phyloP scores from a whole-genome alignment of 2,113 vertebrate genomes.

The Ophiodon elongatus region DNA sequence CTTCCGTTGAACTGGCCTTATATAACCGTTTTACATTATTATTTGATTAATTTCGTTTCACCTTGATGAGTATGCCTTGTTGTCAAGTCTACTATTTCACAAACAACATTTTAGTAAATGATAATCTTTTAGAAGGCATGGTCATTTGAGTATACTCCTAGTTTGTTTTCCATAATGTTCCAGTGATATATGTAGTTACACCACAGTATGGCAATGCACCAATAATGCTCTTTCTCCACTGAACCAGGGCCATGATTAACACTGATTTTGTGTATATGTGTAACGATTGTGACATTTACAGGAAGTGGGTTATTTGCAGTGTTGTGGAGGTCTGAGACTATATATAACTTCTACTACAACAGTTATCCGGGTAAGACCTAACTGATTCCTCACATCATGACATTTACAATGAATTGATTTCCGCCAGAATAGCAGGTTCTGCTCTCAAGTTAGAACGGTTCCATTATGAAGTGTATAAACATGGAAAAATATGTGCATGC shows the following conservation, averaged over 20 bases:
- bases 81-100: background rate
- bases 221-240: slow-evolving; percentile 36
- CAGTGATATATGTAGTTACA: slow-evolving; percentile 22
- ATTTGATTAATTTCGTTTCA: slow-evolving; percentile 2
- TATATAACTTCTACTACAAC: slow-evolving; percentile 90
- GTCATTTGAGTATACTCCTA: background rate
- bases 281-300: slow-evolving; percentile 84
- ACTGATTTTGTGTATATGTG: slow-evolving; percentile 69
- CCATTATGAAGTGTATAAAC: slow-evolving; percentile 13
- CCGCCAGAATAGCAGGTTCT: background rate
- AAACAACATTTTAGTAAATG: background rate
- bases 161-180: slow-evolving; percentile 9
- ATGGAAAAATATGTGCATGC: slow-evolving; percentile 70
- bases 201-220: slow-evolving; percentile 8
- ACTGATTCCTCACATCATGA: slow-evolving; percentile 88
- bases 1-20: slow-evolving; percentile 22
- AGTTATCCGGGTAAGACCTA: slow-evolving; percentile 91
- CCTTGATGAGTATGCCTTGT: background rate
- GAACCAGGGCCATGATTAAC: slow-evolving; percentile 47
- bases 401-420: slow-evolving; percentile 81
- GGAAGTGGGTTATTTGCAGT: slow-evolving; percentile 83
- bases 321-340: slow-evolving; percentile 87
- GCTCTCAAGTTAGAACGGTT: background rate
- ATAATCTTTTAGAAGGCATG: background rate
- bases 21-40: slow-evolving; percentile 37